These are phyloP conservation scores for Metalampra italica DNA, from an alignment of 2,888 invertebrate species.

Conservation along the genomic window DNA sequence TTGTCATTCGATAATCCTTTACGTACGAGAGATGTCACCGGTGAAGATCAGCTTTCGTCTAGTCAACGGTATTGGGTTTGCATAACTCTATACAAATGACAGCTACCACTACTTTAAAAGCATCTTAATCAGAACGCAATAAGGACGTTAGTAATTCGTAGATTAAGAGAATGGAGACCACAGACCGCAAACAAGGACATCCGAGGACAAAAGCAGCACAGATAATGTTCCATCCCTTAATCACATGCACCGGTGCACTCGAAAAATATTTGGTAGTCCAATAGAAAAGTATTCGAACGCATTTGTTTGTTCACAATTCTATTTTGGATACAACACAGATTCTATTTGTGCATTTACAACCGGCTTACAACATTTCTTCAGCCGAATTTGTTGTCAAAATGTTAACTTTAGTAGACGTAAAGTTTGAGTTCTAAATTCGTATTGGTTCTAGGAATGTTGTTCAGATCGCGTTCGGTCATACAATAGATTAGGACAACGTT, in stretches of 20 bases:
- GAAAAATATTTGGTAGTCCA: constrained; percentile 67
- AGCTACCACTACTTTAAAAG: constrained; percentile 18
- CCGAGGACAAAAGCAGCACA: constrained; percentile 59
- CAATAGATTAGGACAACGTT: constrained; percentile 55
- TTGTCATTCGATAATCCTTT: constrained; percentile 78
- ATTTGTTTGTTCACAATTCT: constrained; percentile 57
- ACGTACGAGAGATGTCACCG: constrained; percentile 73
- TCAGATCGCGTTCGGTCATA: constrained; percentile 39
- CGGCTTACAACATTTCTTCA: constrained; percentile 43
- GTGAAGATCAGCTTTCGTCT: constrained; percentile 73
- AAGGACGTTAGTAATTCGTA: constrained; percentile 37
- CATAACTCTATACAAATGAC: constrained; percentile 69
- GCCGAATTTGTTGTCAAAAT: constrained; percentile 56
- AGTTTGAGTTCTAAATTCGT: constrained; percentile 59
- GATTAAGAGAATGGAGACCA: constrained; percentile 41
- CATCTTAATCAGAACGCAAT: constrained; percentile 33
- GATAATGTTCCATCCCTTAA: constrained; percentile 76
- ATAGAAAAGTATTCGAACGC: constrained; percentile 49
- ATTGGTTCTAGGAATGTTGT: constrained; percentile 54
- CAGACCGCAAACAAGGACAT: constrained; percentile 56
- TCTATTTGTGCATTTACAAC: constrained; percentile 60
- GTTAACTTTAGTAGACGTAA: constrained; percentile 39
- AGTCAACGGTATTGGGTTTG: constrained; percentile 72
- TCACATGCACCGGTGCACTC: constrained; percentile 74
- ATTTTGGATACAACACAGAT: constrained; percentile 41